phyloP scores from a whole-genome alignment of 2,888 invertebrate species.

The Brachyopa scutellaris region DNA sequence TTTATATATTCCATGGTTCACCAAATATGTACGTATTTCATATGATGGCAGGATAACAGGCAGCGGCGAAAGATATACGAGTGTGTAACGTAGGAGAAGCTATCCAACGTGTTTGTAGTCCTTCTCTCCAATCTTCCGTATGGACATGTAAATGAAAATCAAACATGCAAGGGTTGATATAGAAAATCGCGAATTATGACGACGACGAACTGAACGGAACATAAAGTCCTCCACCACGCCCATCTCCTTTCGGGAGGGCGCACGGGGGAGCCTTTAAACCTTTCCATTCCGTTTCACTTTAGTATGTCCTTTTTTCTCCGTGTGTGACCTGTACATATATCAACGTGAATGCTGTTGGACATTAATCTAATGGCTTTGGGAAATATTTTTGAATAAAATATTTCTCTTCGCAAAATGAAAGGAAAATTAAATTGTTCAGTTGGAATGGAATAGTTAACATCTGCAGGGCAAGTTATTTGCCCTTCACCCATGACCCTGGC shows the following conservation, averaged over 20 bases:
- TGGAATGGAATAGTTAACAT: conserved; percentile 54
- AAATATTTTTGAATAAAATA: conserved; percentile 64
- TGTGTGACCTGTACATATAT: conserved; percentile 62
- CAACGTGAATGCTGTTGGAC: conserved; percentile 49
- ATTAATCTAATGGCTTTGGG: conserved; percentile 70
- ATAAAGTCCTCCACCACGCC: conserved; percentile 69
- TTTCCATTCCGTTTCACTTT: conserved; percentile 28
- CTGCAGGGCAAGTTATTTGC: conserved; percentile 36
- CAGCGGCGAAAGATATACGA: conserved; percentile 45
- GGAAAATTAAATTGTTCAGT: conserved; percentile 40
- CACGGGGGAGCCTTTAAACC: conserved; percentile 48
- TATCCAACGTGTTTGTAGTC: conserved; percentile 49
- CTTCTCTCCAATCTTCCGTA: conserved; percentile 48
- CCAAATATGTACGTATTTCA: conserved; percentile 69
- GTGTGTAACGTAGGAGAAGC: conserved; percentile 37
- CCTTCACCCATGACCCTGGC: conserved; percentile 64
- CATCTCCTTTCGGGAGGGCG: conserved; percentile 53
- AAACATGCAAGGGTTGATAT: conserved; percentile 81
- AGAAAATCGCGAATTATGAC: conserved; percentile 78
- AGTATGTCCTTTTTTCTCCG: conserved; percentile 28
- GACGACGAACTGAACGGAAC: conserved; percentile 63
- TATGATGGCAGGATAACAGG: conserved; percentile 67
- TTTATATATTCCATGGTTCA: conserved; percentile 36
- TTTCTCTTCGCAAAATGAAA: conserved; percentile 32
- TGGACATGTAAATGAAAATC: conserved; percentile 81